Conservation (phyloP, 2,888 invertebrate species). For the Cephus spinipes region DNA sequence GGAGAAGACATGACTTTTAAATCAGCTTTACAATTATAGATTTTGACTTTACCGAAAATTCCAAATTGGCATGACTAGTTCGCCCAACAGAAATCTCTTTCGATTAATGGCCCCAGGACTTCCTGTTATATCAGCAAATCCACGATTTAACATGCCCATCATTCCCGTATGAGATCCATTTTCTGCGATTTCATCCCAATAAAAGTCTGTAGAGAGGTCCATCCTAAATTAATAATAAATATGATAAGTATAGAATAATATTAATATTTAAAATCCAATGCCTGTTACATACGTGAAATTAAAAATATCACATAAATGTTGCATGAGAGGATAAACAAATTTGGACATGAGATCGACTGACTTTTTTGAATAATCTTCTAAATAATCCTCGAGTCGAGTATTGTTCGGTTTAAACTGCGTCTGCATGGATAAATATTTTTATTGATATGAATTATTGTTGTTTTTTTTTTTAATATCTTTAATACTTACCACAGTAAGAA, state of each 20-base stretch:
- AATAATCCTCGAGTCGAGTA: constrained; percentile 42
- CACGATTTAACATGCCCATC: constrained; percentile 33
- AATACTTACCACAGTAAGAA: constrained; percentile 47
- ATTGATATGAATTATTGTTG: not conserved
- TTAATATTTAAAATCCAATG: not conserved
- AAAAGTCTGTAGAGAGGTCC: constrained; percentile 36
- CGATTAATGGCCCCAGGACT: constrained; percentile 41
- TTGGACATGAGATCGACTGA: constrained; percentile 49
- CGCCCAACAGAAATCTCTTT: constrained; percentile 32
- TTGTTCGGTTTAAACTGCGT: constrained; percentile 39
- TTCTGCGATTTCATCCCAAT: constrained; percentile 33
- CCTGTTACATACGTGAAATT: constrained; percentile 48
- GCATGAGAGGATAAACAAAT: constrained; percentile 44
- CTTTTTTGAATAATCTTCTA: constrained; percentile 45
- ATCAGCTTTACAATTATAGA: not conserved
- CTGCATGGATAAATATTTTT: constrained; percentile 15
- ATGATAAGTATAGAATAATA: not conserved
- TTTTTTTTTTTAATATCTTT: not conserved
- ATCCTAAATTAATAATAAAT: constrained; percentile 25
- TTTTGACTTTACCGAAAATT: constrained; percentile 6
- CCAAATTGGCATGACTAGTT: constrained; percentile 29
- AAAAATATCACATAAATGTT: constrained; percentile 44
- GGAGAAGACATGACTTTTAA: not conserved
- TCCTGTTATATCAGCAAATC: constrained; percentile 38
- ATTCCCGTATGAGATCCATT: constrained; percentile 17